A percentile compares a stretch with the other conserved stretches of the same genome.
Evolutionary conservation across 2,797 vertebrate genomes (phyloP).

Genomic region (Discoglossus pictus): DNA sequence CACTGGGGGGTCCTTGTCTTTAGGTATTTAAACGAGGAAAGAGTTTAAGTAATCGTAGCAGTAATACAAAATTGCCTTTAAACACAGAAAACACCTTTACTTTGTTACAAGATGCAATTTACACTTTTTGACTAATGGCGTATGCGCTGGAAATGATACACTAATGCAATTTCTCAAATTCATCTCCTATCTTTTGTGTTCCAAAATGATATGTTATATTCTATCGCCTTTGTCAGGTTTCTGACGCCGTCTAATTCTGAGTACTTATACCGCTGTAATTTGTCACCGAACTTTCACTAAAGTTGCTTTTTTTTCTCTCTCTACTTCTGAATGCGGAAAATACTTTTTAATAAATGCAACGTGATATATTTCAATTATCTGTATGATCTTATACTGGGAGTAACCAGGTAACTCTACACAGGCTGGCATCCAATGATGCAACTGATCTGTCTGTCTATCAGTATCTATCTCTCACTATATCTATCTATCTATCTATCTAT

Average conservation of each 20-base stretch:
- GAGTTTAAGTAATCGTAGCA: constrained; percentile 94
- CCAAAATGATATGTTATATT: constrained; percentile 75
- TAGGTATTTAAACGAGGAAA: constrained; percentile 94
- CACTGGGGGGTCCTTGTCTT: constrained; percentile 91
- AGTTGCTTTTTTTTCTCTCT: constrained; percentile 58
- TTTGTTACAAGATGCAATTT: constrained; percentile 84
- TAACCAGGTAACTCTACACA: constrained; percentile 56
- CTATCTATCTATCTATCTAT: too few species aligned
- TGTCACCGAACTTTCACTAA: constrained; percentile 75
- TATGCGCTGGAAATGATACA: constrained; percentile 76
- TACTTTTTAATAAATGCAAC: constrained; percentile 66
- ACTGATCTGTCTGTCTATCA: too few species aligned
- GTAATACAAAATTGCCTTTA: constrained; percentile 97
- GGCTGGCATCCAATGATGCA: constrained; percentile 59
- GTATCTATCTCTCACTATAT: too few species aligned
- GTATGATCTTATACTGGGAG: constrained; percentile 63
- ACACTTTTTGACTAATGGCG: constrained; percentile 79
- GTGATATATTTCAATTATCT: constrained; percentile 72
- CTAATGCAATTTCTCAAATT: constrained; percentile 83
- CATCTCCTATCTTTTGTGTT: constrained; percentile 71
- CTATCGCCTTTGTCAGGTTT: constrained; percentile 74
- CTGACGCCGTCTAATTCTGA: constrained; percentile 72
- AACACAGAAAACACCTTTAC: constrained; percentile 89
- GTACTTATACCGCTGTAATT: constrained; percentile 69
- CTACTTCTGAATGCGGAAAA: constrained; percentile 55